Evolutionary conservation across 2,797 vertebrate species (phyloP).

Genomic region (Pipistrellus pygmaeus): DNA sequence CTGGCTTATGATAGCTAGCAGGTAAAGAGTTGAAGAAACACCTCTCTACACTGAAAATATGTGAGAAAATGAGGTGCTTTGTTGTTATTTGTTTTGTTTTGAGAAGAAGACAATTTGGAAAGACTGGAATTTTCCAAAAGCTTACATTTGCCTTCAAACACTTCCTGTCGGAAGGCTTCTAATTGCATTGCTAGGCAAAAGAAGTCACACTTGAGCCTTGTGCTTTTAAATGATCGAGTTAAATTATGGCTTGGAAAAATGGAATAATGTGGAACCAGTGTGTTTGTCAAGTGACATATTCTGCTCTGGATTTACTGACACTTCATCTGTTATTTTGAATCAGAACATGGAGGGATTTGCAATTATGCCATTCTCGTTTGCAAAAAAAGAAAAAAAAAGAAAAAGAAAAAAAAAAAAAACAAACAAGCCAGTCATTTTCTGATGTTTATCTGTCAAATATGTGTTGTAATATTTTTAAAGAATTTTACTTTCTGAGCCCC

Average conservation of each 20-base stretch:
- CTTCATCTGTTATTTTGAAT: slow-evolving; percentile 50
- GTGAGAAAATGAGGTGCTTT: neutral
- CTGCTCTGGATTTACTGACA: slow-evolving; percentile 18
- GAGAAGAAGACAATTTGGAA: slow-evolving; percentile 16
- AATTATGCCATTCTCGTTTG: neutral
- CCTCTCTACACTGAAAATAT: neutral
- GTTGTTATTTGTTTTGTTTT: slow-evolving; percentile 33
- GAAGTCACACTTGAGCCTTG: neutral
- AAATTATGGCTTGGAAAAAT: slow-evolving; percentile 32
- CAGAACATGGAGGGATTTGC: slow-evolving; percentile 21
- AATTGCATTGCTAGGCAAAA: slow-evolving; percentile 14
- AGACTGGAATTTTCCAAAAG: slow-evolving; percentile 35
- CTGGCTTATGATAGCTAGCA: neutral
- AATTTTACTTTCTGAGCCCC: neutral
- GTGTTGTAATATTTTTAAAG: neutral
- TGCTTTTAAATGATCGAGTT: neutral
- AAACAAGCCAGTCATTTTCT: slow-evolving; percentile 30
- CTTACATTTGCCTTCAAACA: neutral
- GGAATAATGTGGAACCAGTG: neutral
- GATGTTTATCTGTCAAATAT: slow-evolving; percentile 30
- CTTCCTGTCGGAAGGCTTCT: slow-evolving; percentile 11
- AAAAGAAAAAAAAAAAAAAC: neutral
- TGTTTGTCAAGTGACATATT: slow-evolving; percentile 30
- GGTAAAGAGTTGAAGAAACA: neutral
- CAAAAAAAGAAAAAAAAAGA: neutral